These are phyloP conservation scores for Listronotus oregonensis DNA, from an alignment of 1,140 invertebrate species.

Conservation along the genomic window DNA sequence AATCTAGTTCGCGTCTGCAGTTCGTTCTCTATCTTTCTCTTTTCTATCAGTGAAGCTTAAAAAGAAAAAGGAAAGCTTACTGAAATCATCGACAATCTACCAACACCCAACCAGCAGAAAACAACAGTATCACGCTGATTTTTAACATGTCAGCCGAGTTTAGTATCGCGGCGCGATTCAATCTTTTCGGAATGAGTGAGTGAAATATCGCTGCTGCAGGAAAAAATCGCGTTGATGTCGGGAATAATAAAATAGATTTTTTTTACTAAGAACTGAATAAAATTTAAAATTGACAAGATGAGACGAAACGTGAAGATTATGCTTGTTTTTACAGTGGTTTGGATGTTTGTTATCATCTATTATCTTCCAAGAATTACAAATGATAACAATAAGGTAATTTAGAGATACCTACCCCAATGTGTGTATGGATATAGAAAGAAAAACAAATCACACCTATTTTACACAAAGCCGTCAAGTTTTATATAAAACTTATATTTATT, in stretches of 20 bases:
- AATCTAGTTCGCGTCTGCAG: constrained; percentile 10
- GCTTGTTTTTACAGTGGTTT: constrained; percentile 57
- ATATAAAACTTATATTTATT: no score
- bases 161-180: constrained; percentile 8
- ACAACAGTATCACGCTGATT: background rate
- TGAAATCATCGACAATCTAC: constrained; percentile 2
- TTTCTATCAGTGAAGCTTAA: background rate
- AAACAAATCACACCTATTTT: no score
- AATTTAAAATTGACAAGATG: constrained; percentile 46
- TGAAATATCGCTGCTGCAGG: background rate
- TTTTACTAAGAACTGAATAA: background rate
- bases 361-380: constrained; percentile 49
- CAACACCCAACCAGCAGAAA: constrained; percentile 17
- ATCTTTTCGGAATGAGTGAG: constrained; percentile 21
- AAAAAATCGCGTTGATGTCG: constrained; percentile 22
- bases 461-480: no score
- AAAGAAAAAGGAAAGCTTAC: constrained; percentile 15
- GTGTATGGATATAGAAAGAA: no score
- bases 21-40: constrained; percentile 14
- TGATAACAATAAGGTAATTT: constrained; percentile 29
- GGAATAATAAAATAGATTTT: constrained; percentile 12
- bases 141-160: constrained; percentile 10
- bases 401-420: no score
- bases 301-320: constrained; percentile 59
- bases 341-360: constrained; percentile 61